Conservation (phyloP, 23 tunicate species). For the Clavelina lepadiformis region DNA sequence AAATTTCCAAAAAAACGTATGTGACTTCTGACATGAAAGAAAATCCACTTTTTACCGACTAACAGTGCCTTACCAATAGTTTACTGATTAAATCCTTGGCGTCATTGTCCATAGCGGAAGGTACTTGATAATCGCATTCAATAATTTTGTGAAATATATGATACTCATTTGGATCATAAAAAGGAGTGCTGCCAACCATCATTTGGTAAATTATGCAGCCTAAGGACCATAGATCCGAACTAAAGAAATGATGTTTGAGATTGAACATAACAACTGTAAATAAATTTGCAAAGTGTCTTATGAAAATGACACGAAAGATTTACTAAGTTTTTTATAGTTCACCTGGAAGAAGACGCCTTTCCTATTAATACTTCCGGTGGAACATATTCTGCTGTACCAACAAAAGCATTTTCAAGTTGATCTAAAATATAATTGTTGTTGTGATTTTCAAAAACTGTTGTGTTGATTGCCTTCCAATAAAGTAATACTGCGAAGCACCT, state of each 20-base stretch:
- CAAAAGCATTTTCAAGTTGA: no score
- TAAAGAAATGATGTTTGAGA: not conserved
- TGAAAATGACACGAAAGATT: no score
- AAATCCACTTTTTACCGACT: no score
- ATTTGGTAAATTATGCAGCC: slow-evolving; percentile 63
- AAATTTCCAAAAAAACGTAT: no score
- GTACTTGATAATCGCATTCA: slow-evolving; percentile 4
- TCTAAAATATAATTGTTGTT: no score
- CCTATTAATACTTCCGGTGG: slow-evolving; percentile 37
- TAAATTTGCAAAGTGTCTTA: no score
- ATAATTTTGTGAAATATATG: slow-evolving; percentile 37
- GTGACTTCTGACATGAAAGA: no score
- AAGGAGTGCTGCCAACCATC: slow-evolving; percentile 47
- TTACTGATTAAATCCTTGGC: slow-evolving; percentile 29
- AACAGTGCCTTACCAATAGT: slow-evolving; percentile 43
- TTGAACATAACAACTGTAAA: no score
- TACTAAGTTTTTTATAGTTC: no score
- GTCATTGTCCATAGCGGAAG: slow-evolving; percentile 15
- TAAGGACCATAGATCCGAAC: slow-evolving; percentile 64
- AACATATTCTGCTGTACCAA: slow-evolving; percentile 53
- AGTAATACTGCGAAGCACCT: no score
- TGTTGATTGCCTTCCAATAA: no score
- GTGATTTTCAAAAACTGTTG: no score
- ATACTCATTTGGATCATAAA: slow-evolving; percentile 28
- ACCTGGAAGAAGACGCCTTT: slow-evolving; percentile 28